Evolutionary conservation across 2,113 vertebrate species (phyloP).

Genomic region (Elgaria multicarinata): DNA sequence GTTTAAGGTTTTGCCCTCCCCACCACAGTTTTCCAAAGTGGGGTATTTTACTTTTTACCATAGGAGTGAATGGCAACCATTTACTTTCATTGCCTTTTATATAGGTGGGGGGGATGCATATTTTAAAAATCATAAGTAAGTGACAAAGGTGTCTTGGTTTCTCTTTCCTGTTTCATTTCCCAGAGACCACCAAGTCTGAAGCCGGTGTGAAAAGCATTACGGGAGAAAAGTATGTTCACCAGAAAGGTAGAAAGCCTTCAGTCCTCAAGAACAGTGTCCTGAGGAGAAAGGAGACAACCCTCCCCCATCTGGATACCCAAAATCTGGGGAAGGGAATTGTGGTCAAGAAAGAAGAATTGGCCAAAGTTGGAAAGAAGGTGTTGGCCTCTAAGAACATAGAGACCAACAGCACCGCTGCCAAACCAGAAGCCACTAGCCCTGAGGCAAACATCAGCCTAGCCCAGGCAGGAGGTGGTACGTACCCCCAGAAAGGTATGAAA

Average conservation of each 20-base stretch:
- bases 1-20: background rate
- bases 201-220: background rate
- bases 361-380: background rate
- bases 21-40: background rate
- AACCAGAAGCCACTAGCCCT: background rate
- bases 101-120: too few species aligned
- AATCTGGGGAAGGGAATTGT: background rate
- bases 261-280: slow-evolving; percentile 12
- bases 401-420: background rate
- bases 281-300: background rate
- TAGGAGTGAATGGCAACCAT: background rate
- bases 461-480: background rate
- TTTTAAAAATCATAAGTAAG: background rate
- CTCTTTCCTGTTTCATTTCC: background rate
- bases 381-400: slow-evolving; percentile 1
- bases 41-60: background rate
- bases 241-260: background rate
- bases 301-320: background rate
- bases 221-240: background rate
- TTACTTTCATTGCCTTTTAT: background rate
- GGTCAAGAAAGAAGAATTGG: background rate
- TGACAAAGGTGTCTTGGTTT: background rate
- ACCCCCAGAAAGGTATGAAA: background rate
- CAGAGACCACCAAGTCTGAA: background rate
- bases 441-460: background rate